Percentiles rank a stretch among this genome's conserved stretches.
Conservation (phyloP, 2,797 vertebrate species). For the Rallus crepitans region DNA sequence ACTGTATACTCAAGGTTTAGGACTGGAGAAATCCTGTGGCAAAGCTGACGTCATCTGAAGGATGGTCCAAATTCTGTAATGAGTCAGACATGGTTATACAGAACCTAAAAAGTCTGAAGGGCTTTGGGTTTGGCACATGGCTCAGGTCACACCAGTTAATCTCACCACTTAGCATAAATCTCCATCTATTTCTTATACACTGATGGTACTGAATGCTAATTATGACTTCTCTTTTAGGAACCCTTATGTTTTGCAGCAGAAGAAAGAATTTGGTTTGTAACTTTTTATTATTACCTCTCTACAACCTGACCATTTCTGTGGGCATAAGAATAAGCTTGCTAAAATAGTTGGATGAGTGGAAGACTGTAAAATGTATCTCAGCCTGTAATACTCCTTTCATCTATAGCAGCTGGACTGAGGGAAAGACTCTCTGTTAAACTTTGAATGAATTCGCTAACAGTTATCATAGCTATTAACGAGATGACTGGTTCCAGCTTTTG, state of each 20-base stretch:
- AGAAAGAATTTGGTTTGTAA: not conserved
- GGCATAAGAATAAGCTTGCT: not conserved
- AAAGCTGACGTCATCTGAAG: not conserved
- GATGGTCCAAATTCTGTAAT: not conserved
- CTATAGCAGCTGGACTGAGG: not conserved
- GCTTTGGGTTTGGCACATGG: not conserved
- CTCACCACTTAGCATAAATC: not conserved
- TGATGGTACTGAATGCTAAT: not conserved
- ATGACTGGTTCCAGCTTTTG: not conserved
- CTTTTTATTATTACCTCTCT: not conserved
- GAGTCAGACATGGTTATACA: not conserved
- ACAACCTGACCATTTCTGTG: not conserved
- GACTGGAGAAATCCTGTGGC: not conserved
- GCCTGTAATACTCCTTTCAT: not conserved
- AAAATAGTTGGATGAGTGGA: not conserved
- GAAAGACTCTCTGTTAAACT: not conserved
- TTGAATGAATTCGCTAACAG: not conserved
- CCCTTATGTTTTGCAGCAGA: not conserved
- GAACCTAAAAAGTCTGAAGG: not conserved
- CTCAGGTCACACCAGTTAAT: not conserved
- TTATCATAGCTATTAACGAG: not conserved
- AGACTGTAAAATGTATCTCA: not conserved
- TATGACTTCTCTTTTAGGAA: not conserved
- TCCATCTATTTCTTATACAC: not conserved
- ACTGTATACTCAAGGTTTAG: not conserved